Conservation (phyloP, 2,797 vertebrate genomes). For the Enteromius viviparus region DNA sequence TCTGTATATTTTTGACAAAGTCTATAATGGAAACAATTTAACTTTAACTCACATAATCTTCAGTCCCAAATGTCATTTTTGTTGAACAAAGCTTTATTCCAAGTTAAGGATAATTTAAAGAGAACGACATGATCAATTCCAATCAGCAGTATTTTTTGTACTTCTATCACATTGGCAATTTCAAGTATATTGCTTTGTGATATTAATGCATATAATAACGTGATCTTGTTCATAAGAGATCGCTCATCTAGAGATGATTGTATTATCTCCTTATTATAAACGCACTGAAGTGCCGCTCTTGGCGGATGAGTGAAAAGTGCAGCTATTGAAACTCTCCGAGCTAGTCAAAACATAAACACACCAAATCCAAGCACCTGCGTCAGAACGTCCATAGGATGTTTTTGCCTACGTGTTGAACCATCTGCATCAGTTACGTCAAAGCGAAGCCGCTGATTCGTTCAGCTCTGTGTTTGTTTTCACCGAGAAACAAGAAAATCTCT, state of each 20-base stretch:
- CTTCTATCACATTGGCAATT: background rate
- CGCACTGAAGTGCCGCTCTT: slow-evolving; percentile 1
- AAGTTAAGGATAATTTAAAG: background rate
- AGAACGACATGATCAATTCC: background rate
- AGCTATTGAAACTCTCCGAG: slow-evolving; percentile 3
- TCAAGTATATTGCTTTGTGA: slow-evolving; percentile 7
- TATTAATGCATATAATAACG: slow-evolving; percentile 14
- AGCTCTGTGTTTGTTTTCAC: slow-evolving; percentile 10
- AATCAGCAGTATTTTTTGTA: background rate
- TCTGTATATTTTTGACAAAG: background rate
- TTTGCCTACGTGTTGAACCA: slow-evolving; percentile 14
- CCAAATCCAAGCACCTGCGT: slow-evolving; percentile 33
- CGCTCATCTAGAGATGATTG: slow-evolving; percentile 8
- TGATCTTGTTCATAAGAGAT: background rate
- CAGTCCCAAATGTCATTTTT: background rate
- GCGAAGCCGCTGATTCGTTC: background rate
- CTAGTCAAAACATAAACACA: slow-evolving; percentile 51
- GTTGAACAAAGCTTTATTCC: slow-evolving; percentile 2
- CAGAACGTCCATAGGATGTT: background rate
- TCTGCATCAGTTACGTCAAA: slow-evolving; percentile 29
- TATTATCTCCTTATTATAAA: slow-evolving; percentile 16
- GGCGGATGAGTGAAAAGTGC: slow-evolving; percentile 4
- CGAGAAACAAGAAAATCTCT: background rate
- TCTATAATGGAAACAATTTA: background rate
- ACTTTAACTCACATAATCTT: background rate